Evolutionary conservation across 2,888 invertebrate species (phyloP), one percentile per base, ranked within the genome.

Genomic region (Torymus tubicola): DNA sequence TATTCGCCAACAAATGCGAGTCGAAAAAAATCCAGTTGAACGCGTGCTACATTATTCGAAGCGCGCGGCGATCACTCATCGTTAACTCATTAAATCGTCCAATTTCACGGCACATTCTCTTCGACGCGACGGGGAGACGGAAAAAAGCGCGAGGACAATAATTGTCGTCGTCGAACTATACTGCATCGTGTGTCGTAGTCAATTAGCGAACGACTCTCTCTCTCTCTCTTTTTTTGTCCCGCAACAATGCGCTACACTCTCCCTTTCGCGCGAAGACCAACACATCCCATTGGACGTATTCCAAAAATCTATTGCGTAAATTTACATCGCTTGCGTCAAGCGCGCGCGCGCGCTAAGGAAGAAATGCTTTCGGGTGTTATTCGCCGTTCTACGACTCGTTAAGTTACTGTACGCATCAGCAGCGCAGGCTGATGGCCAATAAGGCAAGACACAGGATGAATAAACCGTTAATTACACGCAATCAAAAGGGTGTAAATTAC

Each of bases 291-390:
- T 81, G 83, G 83, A 75, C 2, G n/a, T 4, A 13, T 3, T 60
- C 82, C 83, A 83, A 81, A 63, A 69, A 69, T 52, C 13, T 24
- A 60, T 82, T 82, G 81, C 77, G 60, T 60, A 74, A 83, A 73
- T 63, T 81, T 60, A 57, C 68, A 55, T 50, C 55, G 57, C 63
- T 81, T 81, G 77, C 79, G 73, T 81, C 83, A 81, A 18, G 67
- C 24, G 61, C 42, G 42, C 31, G 31, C 3, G 31, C 31, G 31
- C 53, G 53, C 52, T 21, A 50, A 53, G 67, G 60, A 65, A 63
- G 52, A 42, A 57, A 70, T 65, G 52, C 42, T 72, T 64, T 72
- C 67, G 55, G 71, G 63, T 55, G 18, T 63, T 74, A 24, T 61
- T 73, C 53, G 21, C 12, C 61, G 70, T 68, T 61, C 75, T 50